Evolutionary conservation across 2,113 vertebrate species (phyloP).

Genomic region (Trinectes maculatus): DNA sequence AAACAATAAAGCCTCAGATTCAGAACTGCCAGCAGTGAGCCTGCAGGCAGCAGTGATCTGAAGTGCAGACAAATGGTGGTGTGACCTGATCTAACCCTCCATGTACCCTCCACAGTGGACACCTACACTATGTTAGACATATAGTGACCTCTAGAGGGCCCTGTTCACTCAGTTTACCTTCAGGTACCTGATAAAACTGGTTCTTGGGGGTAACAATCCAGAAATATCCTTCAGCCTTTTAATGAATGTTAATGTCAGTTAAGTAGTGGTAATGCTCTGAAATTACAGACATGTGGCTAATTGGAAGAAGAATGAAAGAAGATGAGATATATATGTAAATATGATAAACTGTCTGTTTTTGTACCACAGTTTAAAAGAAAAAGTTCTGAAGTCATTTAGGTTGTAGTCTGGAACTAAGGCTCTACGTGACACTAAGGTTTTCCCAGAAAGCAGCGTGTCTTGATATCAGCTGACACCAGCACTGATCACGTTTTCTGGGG

Average conservation of each 20-base stretch:
- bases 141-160: constrained; percentile 73
- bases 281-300: background rate
- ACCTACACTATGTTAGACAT: constrained; percentile 3
- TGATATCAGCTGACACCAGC: background rate
- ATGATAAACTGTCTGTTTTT: too few relatives aligned
- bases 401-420: too few relatives aligned
- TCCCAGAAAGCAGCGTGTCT: too few relatives aligned
- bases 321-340: too few relatives aligned
- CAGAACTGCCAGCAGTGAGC: background rate
- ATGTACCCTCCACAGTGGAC: constrained; percentile 11
- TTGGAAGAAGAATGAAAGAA: too few relatives aligned
- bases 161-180: constrained; percentile 58
- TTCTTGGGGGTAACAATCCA: background rate
- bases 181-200: background rate
- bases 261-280: background rate
- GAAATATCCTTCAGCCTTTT: background rate
- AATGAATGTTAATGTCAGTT: background rate
- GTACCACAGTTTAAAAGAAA: too few relatives aligned
- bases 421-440: too few relatives aligned
- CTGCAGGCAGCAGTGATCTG: background rate
- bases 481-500: background rate
- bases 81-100: constrained; percentile 59
- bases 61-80: constrained; percentile 4
- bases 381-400: too few relatives aligned
- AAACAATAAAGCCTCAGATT: background rate